These are phyloP conservation scores for Saccostrea cuccullata DNA, from an alignment of 1,140 invertebrate genomes.

Conservation along the genomic window DNA sequence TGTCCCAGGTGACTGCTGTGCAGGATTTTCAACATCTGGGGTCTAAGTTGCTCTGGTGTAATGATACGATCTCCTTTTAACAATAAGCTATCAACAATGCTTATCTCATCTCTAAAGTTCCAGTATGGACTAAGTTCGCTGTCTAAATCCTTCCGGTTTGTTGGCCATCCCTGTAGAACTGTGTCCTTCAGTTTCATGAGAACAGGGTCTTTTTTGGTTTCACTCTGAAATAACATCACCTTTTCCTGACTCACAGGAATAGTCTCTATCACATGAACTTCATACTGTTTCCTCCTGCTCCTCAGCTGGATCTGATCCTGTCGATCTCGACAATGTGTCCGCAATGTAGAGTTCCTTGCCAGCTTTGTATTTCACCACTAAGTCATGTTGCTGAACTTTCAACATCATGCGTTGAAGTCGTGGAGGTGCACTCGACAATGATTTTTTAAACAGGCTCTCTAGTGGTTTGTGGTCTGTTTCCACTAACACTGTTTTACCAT, in stretches of 20 bases:
- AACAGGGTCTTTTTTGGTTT: no score
- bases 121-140: neutral
- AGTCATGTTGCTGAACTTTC: no score
- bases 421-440: no score
- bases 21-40: neutral
- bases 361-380: no score
- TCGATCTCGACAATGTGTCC: no score
- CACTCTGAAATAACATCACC: neutral
- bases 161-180: conserved; percentile 23
- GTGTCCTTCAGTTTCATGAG: conserved; percentile 8
- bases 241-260: neutral
- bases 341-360: no score
- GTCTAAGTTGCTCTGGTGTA: neutral
- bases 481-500: no score
- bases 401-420: no score
- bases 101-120: conserved; percentile 16
- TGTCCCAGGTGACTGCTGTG: conserved; percentile 14
- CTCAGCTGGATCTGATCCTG: neutral
- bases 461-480: no score
- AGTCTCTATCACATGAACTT: conserved; percentile 32
- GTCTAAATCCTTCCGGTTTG: neutral
- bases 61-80: conserved; percentile 29
- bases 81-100: neutral
- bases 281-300: neutral
- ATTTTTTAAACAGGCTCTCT: no score